Conservation (phyloP, 2,797 vertebrate species). For the Carapus acus region DNA sequence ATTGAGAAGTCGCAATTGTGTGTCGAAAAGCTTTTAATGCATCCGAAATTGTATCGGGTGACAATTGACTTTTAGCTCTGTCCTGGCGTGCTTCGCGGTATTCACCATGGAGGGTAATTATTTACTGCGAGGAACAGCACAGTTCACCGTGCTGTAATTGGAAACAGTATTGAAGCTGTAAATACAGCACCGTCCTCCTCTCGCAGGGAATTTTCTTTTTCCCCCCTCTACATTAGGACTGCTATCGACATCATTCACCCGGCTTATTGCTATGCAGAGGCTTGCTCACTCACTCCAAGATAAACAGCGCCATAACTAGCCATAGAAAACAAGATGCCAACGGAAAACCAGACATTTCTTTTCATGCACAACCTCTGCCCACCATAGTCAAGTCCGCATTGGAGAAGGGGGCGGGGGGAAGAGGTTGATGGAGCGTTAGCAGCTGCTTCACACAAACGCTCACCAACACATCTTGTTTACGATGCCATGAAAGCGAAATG, state of each 20-base stretch:
- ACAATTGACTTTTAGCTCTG: constrained; percentile 36
- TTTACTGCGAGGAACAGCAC: constrained; percentile 52
- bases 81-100: constrained; percentile 44
- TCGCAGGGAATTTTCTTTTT: constrained; percentile 37
- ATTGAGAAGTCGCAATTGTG: constrained; percentile 6
- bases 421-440: constrained; percentile 62
- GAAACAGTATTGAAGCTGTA: constrained; percentile 69
- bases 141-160: constrained; percentile 67
- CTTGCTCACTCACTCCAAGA: constrained; percentile 33
- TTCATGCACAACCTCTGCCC: constrained; percentile 37
- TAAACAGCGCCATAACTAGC: constrained; percentile 35
- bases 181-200: constrained; percentile 58
- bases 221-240: constrained; percentile 26
- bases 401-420: constrained; percentile 40
- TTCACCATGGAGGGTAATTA: constrained; percentile 54
- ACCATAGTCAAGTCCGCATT: constrained; percentile 34
- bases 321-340: constrained; percentile 23
- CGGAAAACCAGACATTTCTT: constrained; percentile 41
- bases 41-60: constrained; percentile 41
- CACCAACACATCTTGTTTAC: constrained; percentile 70
- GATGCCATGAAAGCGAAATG: constrained; percentile 63
- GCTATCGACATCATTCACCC: constrained; percentile 42
- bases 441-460: constrained; percentile 51
- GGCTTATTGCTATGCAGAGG: constrained; percentile 41
- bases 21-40: constrained; percentile 16